These are phyloP conservation scores for Acipenser oxyrinchus DNA, from an alignment of 2,797 vertebrate species.

Conservation along the genomic window DNA sequence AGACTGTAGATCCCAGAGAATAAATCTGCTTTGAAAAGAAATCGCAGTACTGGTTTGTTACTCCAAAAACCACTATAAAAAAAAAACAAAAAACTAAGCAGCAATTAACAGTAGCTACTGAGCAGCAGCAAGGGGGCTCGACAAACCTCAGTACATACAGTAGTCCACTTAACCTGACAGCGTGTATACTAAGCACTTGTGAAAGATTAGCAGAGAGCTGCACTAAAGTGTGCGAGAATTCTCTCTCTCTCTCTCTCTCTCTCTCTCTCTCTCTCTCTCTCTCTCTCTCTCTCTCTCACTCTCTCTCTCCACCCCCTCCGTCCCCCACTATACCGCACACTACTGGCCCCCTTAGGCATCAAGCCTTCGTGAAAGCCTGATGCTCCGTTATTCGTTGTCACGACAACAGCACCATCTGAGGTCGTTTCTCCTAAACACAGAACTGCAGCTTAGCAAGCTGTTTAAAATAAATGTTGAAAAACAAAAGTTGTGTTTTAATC, in stretches of 20 bases:
- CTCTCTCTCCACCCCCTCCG: slow-evolving; percentile 36
- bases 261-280: slow-evolving; percentile 29
- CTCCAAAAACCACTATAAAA: slow-evolving; percentile 18
- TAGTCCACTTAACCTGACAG: slow-evolving; percentile 16
- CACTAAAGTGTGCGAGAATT: slow-evolving; percentile 43
- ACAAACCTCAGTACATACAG: slow-evolving; percentile 12
- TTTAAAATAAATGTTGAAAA: too few species aligned
- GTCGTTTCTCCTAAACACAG: slow-evolving; percentile 54
- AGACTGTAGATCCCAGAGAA: slow-evolving; percentile 42
- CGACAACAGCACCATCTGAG: slow-evolving; percentile 72
- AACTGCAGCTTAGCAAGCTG: slow-evolving; percentile 20
- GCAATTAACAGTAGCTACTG: slow-evolving; percentile 16
- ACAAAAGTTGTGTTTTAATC: too few species aligned
- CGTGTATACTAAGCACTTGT: slow-evolving; percentile 5
- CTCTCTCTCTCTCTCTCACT: slow-evolving; percentile 30
- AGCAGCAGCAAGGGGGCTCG: slow-evolving; percentile 17
- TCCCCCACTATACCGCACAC: slow-evolving; percentile 33
- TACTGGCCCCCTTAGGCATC: slow-evolving; percentile 44
- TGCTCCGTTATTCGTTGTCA: slow-evolving; percentile 67
- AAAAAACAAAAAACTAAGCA: slow-evolving; percentile 24
- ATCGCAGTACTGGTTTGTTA: slow-evolving; percentile 29
- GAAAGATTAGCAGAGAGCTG: slow-evolving; percentile 35
- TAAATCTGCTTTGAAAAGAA: slow-evolving; percentile 35
- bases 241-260: slow-evolving; percentile 30
- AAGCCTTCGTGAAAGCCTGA: slow-evolving; percentile 46